Conservation (phyloP, 2,888 invertebrate species). For the Heliconius ismenius region DNA sequence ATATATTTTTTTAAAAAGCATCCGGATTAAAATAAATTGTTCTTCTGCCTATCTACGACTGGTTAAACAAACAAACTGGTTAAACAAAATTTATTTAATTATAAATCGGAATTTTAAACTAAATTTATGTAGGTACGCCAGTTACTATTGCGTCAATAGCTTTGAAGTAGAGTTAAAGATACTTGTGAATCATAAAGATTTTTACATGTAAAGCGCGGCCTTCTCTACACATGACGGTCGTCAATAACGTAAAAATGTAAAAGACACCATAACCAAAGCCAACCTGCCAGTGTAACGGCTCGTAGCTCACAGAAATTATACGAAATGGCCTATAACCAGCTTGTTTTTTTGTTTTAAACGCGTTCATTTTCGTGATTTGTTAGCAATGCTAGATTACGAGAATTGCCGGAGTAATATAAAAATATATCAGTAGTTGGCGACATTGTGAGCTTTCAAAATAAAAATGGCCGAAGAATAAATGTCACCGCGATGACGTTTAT, state of each 20-base stretch:
- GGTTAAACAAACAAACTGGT: conserved; percentile 1
- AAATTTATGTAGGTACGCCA: conserved; percentile 33
- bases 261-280: conserved; percentile 68
- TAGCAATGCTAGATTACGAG: conserved; percentile 70
- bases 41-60: neutral
- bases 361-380: conserved; percentile 75
- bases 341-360: conserved; percentile 74
- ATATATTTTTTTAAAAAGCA: neutral
- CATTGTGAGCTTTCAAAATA: conserved; percentile 52
- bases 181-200: conserved; percentile 58
- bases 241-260: conserved; percentile 63
- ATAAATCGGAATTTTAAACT: conserved; percentile 27
- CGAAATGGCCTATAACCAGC: conserved; percentile 75
- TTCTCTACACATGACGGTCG: conserved; percentile 61
- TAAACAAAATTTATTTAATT: conserved; percentile 19
- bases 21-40: neutral
- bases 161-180: conserved; percentile 46
- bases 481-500: conserved; percentile 64
- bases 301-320: conserved; percentile 74
- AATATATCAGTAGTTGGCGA: conserved; percentile 62
- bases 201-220: conserved; percentile 53
- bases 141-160: conserved; percentile 44
- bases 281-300: conserved; percentile 59
- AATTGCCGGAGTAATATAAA: conserved; percentile 59
- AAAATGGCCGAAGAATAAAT: conserved; percentile 56